phyloP scores from a whole-genome alignment of 1,140 invertebrate genomes.

The Dendrolimus kikuchii region DNA sequence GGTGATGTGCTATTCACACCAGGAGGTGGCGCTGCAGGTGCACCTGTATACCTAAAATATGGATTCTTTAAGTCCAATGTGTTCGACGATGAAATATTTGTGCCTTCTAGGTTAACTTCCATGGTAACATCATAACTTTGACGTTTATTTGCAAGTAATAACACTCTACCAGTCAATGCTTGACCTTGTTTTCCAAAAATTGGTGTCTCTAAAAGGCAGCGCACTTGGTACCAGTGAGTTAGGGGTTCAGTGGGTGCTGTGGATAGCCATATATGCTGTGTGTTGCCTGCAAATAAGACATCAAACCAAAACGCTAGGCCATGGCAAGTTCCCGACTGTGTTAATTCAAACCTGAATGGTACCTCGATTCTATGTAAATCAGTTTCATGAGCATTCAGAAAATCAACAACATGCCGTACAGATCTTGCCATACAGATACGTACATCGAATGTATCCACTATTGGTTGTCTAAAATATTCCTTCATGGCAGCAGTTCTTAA shows the following conservation, averaged over 20 bases:
- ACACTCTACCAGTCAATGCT: constrained; percentile 88
- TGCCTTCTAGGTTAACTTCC: constrained; percentile 92
- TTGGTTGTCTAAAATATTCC: constrained; percentile 98
- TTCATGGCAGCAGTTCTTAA: constrained; percentile 91
- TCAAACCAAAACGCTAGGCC: constrained; percentile 99
- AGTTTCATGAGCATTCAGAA: constrained; percentile 92
- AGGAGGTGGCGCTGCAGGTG: constrained; percentile 89
- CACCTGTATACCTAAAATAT: constrained; percentile 95
- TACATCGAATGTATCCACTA: constrained; percentile 99
- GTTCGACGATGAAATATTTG: constrained; percentile 87
- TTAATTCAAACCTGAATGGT: constrained; percentile 93
- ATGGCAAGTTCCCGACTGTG: constrained; percentile 96
- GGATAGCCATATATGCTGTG: constrained; percentile 96
- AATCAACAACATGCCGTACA: constrained; percentile 95
- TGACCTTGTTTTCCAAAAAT: constrained; percentile 97
- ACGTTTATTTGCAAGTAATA: constrained; percentile 94
- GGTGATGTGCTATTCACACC: constrained; percentile 92
- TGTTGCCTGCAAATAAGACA: constrained; percentile 96
- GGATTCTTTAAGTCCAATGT: constrained; percentile 99
- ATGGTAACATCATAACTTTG: constrained; percentile 99
- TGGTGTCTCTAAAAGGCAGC: constrained; percentile 95
- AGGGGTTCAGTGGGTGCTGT: constrained; percentile 98
- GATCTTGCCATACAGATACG: constrained; percentile 97
- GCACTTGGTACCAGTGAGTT: constrained; percentile 99
- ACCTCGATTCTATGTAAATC: constrained; percentile 97